Evolutionary conservation across 2,113 vertebrate species (phyloP), one percentile per base, ranked within the genome.

Genomic region (Channa argus): DNA sequence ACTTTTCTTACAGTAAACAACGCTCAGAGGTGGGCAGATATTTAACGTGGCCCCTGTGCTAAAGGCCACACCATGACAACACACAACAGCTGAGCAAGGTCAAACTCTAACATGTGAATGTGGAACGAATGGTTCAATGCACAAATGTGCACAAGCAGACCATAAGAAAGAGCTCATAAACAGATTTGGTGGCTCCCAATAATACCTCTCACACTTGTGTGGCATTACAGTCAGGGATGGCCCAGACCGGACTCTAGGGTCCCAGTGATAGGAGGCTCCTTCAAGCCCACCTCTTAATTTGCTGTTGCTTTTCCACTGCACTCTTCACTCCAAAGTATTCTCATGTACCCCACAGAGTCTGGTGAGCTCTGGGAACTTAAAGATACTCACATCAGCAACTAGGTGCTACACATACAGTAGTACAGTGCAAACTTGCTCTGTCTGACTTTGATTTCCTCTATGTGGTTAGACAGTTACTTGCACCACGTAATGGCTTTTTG

Each of bases 301-400:
- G 54, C 15, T 72, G 77, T 74, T 85, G 71, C 80, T 89, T 87
- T 85, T 79, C 74, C 84, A 77, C 64, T 60, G 53, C 82, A 55
- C 69, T 66, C 74, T 66, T 64, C 54, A 71, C 80, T 24, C 24
- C 24, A 24, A 24, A 24, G 24, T 24, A 24, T 24, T 24, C 24
- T 92, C 85, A 89, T 64, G 67, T 24, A 24, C 79, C 80, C 80
- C 82, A 85, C 67, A 82, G 88, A 89, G 72, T 71, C 61, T 41
- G 14, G 63, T 84, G 82, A 90, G 86, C 82, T 72, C 52, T 68
- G 77, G 72, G 83, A 90, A 92, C 80, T 86, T 90, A 86, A 89
- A 92, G 93, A 90, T 90, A 91, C 86, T 80, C 77, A 60, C 85
- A 90, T 91, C 88, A 92, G 90, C 86, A 87, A 68, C 75, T 80